Percentiles rank a stretch among this genome's conserved stretches.
phyloP scores from a whole-genome alignment of 2,113 vertebrate genomes.

The Riparia riparia region DNA sequence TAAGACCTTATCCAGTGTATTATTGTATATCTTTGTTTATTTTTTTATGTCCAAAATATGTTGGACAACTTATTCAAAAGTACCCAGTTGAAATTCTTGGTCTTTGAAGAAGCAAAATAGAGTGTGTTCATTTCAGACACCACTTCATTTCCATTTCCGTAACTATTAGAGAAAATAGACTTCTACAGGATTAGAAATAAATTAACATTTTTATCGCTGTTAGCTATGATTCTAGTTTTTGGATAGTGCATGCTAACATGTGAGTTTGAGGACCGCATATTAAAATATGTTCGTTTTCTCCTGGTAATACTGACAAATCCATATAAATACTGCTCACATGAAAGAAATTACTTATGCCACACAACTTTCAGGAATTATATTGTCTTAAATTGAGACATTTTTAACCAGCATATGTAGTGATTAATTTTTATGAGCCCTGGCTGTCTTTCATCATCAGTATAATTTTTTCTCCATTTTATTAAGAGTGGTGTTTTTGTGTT shows the following conservation, averaged over 20 bases:
- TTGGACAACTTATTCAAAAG: not conserved
- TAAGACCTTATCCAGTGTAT: not conserved
- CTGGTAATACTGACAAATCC: not conserved
- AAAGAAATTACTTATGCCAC: not conserved
- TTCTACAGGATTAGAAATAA: slow-evolving; percentile 8
- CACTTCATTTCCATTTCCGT: not conserved
- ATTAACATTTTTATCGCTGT: not conserved
- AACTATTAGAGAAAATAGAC: not conserved
- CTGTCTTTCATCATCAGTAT: not conserved
- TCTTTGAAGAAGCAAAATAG: not conserved
- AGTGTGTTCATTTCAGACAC: not conserved
- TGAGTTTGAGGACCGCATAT: not conserved
- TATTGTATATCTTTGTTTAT: not conserved
- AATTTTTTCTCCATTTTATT: slow-evolving; percentile 45
- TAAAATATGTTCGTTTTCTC: not conserved
- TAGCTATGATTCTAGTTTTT: not conserved
- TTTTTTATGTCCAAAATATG: not conserved
- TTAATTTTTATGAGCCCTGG: not conserved
- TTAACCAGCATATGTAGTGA: not conserved
- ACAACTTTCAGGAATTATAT: not conserved
- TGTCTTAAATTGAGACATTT: slow-evolving; percentile 16
- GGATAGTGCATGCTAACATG: not conserved
- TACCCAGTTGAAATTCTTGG: not conserved
- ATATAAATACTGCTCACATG: not conserved
- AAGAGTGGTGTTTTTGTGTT: not conserved